Conservation (phyloP, 2,797 vertebrate species). For the Hydrolagus colliei region DNA sequence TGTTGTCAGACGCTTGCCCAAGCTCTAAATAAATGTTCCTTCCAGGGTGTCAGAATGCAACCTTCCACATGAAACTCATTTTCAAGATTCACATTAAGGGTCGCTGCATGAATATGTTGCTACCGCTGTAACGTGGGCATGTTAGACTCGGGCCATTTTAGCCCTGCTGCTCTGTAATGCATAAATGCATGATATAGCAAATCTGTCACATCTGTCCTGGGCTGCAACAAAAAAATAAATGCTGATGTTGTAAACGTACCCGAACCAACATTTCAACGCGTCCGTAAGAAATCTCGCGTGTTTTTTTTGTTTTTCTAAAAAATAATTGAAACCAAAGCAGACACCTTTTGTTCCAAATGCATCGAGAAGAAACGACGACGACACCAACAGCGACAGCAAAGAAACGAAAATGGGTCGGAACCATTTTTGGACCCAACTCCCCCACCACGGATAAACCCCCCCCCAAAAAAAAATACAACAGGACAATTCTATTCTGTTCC, state of each 20-base stretch:
- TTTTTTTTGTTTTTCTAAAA: too few relatives aligned
- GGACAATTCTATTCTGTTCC: too few relatives aligned
- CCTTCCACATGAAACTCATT: constrained; percentile 18
- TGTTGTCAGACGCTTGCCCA: neutral
- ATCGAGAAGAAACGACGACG: too few relatives aligned
- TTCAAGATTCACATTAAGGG: neutral
- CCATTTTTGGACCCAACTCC: too few relatives aligned
- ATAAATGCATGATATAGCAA: neutral
- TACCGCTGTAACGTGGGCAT: too few relatives aligned
- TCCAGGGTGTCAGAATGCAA: neutral
- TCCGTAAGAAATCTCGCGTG: too few relatives aligned
- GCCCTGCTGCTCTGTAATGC: neutral
- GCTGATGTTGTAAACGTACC: neutral
- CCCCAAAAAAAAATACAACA: too few relatives aligned
- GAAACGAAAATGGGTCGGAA: too few relatives aligned
- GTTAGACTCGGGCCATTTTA: neutral
- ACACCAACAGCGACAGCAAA: too few relatives aligned
- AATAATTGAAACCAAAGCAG: too few relatives aligned
- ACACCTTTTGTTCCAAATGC: too few relatives aligned
- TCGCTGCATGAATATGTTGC: neutral
- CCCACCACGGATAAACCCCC: too few relatives aligned
- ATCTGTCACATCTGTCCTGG: neutral
- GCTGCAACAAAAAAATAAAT: neutral
- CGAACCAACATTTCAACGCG: neutral
- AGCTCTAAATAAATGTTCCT: constrained; percentile 10